A percentile compares a stretch with the other conserved stretches of the same genome.
Conservation (phyloP, 2,888 invertebrate genomes). For the Andrena trimmerana region DNA sequence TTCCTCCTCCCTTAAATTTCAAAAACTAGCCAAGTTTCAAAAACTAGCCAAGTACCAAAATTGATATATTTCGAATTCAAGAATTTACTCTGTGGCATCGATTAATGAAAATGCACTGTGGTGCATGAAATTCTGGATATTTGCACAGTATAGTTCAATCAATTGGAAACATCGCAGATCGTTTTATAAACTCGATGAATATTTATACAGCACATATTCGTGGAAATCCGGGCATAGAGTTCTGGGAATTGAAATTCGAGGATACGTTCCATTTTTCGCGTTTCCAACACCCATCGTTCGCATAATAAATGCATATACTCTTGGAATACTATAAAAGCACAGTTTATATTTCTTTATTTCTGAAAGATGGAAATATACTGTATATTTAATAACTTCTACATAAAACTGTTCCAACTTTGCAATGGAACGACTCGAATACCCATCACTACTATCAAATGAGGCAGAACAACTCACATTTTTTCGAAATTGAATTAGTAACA, state of each 20-base stretch:
- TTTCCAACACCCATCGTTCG: conserved; percentile 2
- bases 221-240: conserved; percentile 4
- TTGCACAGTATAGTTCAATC: not conserved
- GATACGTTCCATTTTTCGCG: conserved; percentile 34
- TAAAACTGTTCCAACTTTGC: too few species aligned
- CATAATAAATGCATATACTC: too few species aligned
- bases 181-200: conserved; percentile 22
- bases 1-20: not conserved
- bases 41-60: not conserved
- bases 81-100: too few species aligned
- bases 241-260: conserved; percentile 24
- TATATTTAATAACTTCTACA: too few species aligned
- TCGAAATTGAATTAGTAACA: too few species aligned
- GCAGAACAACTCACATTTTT: too few species aligned
- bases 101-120: not conserved
- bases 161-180: not conserved
- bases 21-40: not conserved
- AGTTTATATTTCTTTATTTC: too few species aligned
- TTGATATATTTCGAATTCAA: not conserved
- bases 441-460: too few species aligned
- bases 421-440: too few species aligned
- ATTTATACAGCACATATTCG: conserved; percentile 9
- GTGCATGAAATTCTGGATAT: not conserved
- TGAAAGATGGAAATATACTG: too few species aligned
- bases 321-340: too few species aligned